Evolutionary conservation across 92 coral and sea anemone species (phyloP).

Genomic region (Ricordea florida): DNA sequence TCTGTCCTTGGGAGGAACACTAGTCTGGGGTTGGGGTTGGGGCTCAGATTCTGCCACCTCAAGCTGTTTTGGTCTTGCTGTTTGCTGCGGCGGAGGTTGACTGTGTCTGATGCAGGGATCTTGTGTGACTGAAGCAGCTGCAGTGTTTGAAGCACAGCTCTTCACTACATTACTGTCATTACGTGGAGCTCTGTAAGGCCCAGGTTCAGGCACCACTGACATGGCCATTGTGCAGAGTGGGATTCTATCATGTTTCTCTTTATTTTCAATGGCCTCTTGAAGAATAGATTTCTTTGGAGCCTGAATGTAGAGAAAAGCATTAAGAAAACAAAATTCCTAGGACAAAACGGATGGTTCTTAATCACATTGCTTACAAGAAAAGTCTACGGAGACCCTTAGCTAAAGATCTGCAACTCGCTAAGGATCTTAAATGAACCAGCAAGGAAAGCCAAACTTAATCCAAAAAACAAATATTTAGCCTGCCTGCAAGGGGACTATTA

Average conservation of each 20-base stretch:
- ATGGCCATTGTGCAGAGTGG: constrained; percentile 74
- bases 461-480: too few species aligned
- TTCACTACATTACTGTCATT: constrained; percentile 31
- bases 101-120: constrained; percentile 47
- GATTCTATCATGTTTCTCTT: constrained; percentile 58
- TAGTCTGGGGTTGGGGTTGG: constrained; percentile 18
- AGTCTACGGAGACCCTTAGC: too few species aligned
- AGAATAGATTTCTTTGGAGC: constrained; percentile 72
- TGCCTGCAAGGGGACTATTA: too few species aligned
- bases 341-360: too few species aligned
- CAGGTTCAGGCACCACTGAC: constrained; percentile 16
- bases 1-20: constrained; percentile 36
- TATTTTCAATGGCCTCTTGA: constrained; percentile 79
- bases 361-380: too few species aligned
- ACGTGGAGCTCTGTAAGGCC: constrained; percentile 36
- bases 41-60: constrained; percentile 37
- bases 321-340: not conserved
- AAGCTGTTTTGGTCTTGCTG: constrained; percentile 39
- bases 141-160: constrained; percentile 49
- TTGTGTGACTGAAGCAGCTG: constrained; percentile 60
- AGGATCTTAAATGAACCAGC: too few species aligned
- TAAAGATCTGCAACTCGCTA: too few species aligned
- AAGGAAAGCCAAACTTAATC: too few species aligned
- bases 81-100: constrained; percentile 32
- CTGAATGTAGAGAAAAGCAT: not conserved